Percentiles rank a stretch among this genome's conserved stretches.
Evolutionary conservation across 2,888 invertebrate genomes (phyloP).

Genomic region (Stegophylla sp.): DNA sequence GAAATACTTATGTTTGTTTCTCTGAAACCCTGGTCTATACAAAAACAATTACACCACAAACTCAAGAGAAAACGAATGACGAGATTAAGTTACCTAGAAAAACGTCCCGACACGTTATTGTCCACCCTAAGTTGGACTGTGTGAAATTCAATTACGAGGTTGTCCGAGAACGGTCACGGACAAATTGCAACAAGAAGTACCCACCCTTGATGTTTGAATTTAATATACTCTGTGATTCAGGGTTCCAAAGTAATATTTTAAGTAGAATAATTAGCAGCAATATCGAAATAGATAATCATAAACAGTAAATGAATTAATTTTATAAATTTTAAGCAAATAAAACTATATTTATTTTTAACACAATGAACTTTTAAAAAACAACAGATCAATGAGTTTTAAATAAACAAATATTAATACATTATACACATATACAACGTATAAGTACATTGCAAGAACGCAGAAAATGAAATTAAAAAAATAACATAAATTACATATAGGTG

Average conservation of each 20-base stretch:
- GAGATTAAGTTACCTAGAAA: constrained; percentile 54
- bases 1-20: constrained; percentile 8
- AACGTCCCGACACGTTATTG: constrained; percentile 52
- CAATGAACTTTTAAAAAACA: no score
- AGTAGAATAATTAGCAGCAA: neutral
- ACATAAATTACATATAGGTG: no score
- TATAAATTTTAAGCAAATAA: neutral
- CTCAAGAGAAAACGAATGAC: constrained; percentile 35
- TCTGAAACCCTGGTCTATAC: neutral
- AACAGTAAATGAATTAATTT: neutral
- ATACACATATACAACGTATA: no score
- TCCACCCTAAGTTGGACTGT: constrained; percentile 29
- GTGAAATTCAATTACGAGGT: constrained; percentile 52
- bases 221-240: constrained; percentile 31
- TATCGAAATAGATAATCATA: neutral
- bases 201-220: constrained; percentile 37
- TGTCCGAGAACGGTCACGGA: constrained; percentile 30
- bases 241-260: neutral
- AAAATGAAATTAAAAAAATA: no score
- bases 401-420: no score
- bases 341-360: neutral
- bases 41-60: constrained; percentile 51
- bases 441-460: no score
- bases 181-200: constrained; percentile 34
- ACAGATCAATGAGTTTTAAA: no score